Evolutionary conservation across 2,888 invertebrate genomes (phyloP), one percentile per base, ranked within the genome.

Genomic region (Trichopoda pennipes): DNA sequence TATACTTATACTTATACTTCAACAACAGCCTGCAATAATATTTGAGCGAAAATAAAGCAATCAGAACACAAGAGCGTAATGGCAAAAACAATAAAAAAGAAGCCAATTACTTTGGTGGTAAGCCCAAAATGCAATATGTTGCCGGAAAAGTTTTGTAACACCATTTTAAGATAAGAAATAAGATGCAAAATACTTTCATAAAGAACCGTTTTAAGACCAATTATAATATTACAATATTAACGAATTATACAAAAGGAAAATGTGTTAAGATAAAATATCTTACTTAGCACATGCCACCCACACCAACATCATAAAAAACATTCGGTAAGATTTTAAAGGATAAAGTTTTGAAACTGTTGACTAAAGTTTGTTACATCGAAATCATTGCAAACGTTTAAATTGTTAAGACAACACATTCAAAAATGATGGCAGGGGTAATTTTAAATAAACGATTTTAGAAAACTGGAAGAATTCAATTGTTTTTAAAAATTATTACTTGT

Each of bases 81-180:
- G 28, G 28, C 28, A 80, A 56, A 32, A 68, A 58, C 8, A 63
- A 56, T 6, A 51, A 19, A 42, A 47, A 42, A 51, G 68, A 66
- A 79, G 61, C 75, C 75, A 82, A 82, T 79, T 82, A 68, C 74
- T 82, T 72, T 49, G 55, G 79, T 76, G 79, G 82, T 79, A 79
- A 82, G 82, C 79, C 82, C 76, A n/a, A 75, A 70, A 53, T 75
- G 82, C 85, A 84, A 85, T 82, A 84, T 85, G 84, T 83, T 85
- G 82, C 82, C 82, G 69, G 61, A 83, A 81, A 83, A 82, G 70
- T 85, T 85, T 84, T 72, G 19, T 68, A 79, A 74, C 84, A 82
- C 78, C 73, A 84, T 84, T 82, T 82, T 60, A 80, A 47, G 64
- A 75, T 47, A 72, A 56, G 51, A 75, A 66, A n/a, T n/a, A 56